Evolutionary conservation across 2,113 vertebrate genomes (phyloP), one percentile per base, ranked within the genome.

Genomic region (Chamaea fasciata): DNA sequence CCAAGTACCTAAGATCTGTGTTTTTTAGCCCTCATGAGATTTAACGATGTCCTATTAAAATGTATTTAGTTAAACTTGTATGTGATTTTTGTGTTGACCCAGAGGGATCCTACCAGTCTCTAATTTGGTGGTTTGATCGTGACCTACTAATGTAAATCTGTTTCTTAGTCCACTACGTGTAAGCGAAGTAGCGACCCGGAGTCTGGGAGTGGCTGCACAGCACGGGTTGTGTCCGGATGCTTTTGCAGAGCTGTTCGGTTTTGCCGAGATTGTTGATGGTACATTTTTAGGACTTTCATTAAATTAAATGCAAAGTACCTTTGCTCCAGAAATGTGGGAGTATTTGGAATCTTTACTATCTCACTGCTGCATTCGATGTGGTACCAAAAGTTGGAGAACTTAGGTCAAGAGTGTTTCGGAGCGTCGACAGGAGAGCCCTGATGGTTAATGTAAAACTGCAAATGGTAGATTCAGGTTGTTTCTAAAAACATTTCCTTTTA

Each of bases 401-500:
- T 96, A 97, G 96, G 93, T 94, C 52, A 69, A 96, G 86, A 53
- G 90, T 97, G 95, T 94, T 97, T 97, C 91, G 96, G 98, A 98
- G 94, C 83, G 47, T 92, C 68, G 26, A 97, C 98, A 98, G 96
- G 98, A 98, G 98, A 98, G 98, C 97, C 97, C 97, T 96, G 97
- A 97, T 98, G 97, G 79, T 97, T 97, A 49, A 97, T 98, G 98
- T 98, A 98, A 97, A 97, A 97, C 95, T 98, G 97, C 97, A 96
- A 97, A 95, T 96, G 95, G 96, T 97, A 95, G 98, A 97, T 98
- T 98, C 97, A 98, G 98, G 98, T 98, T 98, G 98, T 96, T 98
- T 97, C 98, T 96, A 98, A 97, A 98, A 97, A 98, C 98, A 96
- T 98, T 98, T 98, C 96, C 97, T 98, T 97, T 97, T 97, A 96